Evolutionary conservation across 2,888 invertebrate species (phyloP), one percentile per base, ranked within the genome.

Genomic region (Kryphioiulus occultus): DNA sequence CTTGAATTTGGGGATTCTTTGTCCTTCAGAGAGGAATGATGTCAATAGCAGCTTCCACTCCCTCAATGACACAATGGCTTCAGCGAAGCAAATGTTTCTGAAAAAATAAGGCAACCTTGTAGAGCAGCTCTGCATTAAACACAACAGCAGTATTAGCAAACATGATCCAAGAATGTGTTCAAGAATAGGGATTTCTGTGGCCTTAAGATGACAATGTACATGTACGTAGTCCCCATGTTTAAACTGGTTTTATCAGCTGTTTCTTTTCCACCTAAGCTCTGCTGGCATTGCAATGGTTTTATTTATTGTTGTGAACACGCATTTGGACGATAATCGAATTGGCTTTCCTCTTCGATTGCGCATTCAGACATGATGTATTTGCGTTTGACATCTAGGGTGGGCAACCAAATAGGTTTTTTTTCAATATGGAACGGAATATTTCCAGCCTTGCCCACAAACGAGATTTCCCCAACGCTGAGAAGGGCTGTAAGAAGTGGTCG

Each of bases 351-450:
- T 59, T 59, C 53, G n/a, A n/a, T 59, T 59, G 53, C n/a, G 53
- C 53, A n/a, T 59, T n/a, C 53, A n/a, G 53, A n/a, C 53, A 59
- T 59, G 53, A 59, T 59, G 53, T n/a, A n/a, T 59, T 59, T 59
- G 53, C 53, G 17, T 59, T 59, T n/a, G 53, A 59, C 53, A 59
- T 59, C n/a, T 2, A 7, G n/a, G 53, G 53, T n/a, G 19, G 53
- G 53, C 53, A n/a, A 59, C 3, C 53, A n/a, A 59, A n/a, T n/a
- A 59, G 19, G n/a, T n/a, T 59, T 59, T n/a, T 17, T 59, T 59
- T 1, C n/a, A n/a, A 59, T n/a, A 5, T 3, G 5, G 39, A 39
- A 39, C 39, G 9, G 39, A 39, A 39, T 39, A 39, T 39, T 39
- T 39, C 39, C 39, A 39, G 3, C 39, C 9, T 9, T 5, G 39